Conservation (phyloP, 2,797 vertebrate genomes). For the Notolabrus celidotus region DNA sequence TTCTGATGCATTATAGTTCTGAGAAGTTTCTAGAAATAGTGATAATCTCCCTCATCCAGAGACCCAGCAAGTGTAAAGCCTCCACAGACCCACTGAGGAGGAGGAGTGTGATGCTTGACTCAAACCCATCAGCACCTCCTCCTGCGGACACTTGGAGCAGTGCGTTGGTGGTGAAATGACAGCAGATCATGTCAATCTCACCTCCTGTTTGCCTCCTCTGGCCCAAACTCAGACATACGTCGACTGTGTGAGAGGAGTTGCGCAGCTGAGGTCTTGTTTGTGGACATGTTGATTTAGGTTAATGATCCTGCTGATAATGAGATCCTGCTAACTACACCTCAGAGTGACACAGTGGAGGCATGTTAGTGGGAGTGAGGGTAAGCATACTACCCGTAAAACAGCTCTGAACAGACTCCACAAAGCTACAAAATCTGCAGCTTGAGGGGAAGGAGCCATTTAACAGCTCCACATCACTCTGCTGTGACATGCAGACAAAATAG, state of each 20-base stretch:
- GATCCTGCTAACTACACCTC: slow-evolving; percentile 36
- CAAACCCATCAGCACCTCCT: slow-evolving; percentile 42
- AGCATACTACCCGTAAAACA: slow-evolving; percentile 46
- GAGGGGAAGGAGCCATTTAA: slow-evolving; percentile 43
- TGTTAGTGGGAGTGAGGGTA: slow-evolving; percentile 45
- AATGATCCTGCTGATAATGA: slow-evolving; percentile 39
- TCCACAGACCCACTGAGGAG: slow-evolving; percentile 6
- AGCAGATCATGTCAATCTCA: background rate
- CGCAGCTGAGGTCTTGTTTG: slow-evolving; percentile 14
- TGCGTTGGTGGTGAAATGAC: background rate
- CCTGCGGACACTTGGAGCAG: slow-evolving; percentile 4
- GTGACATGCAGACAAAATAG: slow-evolving; percentile 18
- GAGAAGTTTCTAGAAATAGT: background rate
- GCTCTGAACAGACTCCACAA: slow-evolving; percentile 44
- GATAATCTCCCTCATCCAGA: slow-evolving; percentile 14
- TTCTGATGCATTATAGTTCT: no score
- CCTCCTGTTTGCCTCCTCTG: background rate
- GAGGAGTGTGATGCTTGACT: slow-evolving; percentile 42
- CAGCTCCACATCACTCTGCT: slow-evolving; percentile 37
- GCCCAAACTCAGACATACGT: slow-evolving; percentile 5
- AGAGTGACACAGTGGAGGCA: slow-evolving; percentile 33
- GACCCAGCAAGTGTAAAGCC: background rate
- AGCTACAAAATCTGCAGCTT: slow-evolving; percentile 57
- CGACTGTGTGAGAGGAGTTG: background rate
- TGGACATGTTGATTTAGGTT: slow-evolving; percentile 39